These are phyloP conservation scores for Rhea americana DNA, from an alignment of 2,113 vertebrate species.

Conservation along the genomic window DNA sequence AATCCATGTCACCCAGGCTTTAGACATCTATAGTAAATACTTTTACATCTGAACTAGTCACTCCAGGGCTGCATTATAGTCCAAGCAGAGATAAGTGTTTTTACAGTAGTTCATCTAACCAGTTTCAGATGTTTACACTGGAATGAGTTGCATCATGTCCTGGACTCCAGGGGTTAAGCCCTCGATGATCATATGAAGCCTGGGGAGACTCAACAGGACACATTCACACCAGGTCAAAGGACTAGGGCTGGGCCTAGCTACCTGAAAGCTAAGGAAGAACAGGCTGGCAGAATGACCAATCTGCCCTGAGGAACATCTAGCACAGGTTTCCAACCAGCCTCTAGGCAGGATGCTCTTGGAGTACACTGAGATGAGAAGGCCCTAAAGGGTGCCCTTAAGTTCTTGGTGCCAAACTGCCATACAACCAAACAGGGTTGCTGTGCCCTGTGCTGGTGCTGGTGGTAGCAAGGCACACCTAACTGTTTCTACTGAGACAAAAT, in stretches of 20 bases:
- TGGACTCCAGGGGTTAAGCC: background rate
- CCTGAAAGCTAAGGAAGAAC: background rate
- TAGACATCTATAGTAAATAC: fast-evolving
- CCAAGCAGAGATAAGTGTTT: fast-evolving
- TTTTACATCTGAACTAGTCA: background rate
- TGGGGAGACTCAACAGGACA: background rate
- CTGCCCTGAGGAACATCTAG: background rate
- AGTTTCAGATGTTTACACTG: background rate
- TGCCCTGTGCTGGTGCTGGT: background rate
- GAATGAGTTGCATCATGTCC: background rate
- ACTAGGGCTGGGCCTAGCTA: background rate
- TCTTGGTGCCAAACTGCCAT: background rate
- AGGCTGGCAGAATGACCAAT: background rate
- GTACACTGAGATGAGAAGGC: too few relatives aligned
- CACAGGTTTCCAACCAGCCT: background rate
- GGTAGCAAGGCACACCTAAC: background rate
- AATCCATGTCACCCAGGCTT: background rate
- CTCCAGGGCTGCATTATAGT: background rate
- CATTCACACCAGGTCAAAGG: background rate
- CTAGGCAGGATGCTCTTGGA: background rate
- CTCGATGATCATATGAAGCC: fast-evolving
- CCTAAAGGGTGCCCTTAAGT: background rate
- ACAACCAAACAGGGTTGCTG: background rate
- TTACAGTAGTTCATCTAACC: fast-evolving
- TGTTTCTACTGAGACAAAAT: background rate